Conservation (phyloP, 2,797 vertebrate genomes). For the Rhodeus uyekii region DNA sequence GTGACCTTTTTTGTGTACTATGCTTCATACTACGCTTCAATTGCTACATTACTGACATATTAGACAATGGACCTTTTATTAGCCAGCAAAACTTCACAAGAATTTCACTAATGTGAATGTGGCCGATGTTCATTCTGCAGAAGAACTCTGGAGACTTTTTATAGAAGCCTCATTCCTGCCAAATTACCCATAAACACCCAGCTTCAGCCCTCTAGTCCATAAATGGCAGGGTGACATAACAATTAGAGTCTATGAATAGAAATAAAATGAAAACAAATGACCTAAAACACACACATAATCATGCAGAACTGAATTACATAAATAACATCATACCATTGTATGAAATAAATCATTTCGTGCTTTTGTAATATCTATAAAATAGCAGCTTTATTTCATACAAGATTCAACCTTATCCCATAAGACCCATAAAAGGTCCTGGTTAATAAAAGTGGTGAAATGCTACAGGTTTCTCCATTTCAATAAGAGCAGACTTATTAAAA, state of each 20-base stretch:
- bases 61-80: not conserved
- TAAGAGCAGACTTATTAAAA: not conserved
- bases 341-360: not conserved
- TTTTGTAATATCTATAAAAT: not conserved
- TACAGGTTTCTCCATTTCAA: not conserved
- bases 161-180: not conserved
- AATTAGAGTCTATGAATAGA: constrained; percentile 12
- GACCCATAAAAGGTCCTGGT: not conserved
- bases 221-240: not conserved
- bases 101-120: not conserved
- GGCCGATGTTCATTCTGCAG: not conserved
- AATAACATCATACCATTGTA: not conserved
- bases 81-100: not conserved
- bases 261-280: not conserved
- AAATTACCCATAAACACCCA: constrained; percentile 16
- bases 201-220: not conserved
- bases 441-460: not conserved
- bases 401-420: not conserved
- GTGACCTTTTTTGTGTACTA: not conserved
- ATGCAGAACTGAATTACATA: constrained; percentile 8
- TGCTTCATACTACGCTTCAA: not conserved
- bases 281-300: not conserved
- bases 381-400: constrained; percentile 12
- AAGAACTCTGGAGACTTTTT: not conserved
- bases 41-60: too few species aligned